phyloP scores from a whole-genome alignment of 2,797 vertebrate genomes.

The Todus mexicanus region DNA sequence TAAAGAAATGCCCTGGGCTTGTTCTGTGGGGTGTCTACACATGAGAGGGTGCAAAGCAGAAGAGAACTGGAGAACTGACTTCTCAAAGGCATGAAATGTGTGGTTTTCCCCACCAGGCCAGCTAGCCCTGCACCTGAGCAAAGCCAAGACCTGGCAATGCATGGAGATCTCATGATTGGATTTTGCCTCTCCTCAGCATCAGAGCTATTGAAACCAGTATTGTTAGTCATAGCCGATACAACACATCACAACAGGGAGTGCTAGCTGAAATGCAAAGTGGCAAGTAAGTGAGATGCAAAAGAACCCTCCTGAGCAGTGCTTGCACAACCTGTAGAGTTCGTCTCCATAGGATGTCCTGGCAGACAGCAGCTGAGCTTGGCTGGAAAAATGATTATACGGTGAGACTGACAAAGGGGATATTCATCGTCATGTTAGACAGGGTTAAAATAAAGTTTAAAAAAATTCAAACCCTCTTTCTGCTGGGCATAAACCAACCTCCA shows the following conservation, averaged over 20 bases:
- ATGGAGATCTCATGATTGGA: background rate
- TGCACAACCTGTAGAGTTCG: background rate
- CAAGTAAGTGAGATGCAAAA: background rate
- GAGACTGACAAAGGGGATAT: background rate
- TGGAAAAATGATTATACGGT: background rate
- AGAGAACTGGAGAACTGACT: background rate
- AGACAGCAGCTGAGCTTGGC: fast-evolving
- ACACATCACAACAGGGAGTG: background rate
- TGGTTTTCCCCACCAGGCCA: background rate
- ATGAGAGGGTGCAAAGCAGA: fast-evolving
- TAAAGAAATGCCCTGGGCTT: background rate
- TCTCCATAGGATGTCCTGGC: background rate
- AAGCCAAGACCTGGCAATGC: background rate
- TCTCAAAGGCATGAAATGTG: background rate
- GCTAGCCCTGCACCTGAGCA: background rate
- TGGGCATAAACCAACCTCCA: background rate
- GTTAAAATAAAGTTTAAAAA: background rate
- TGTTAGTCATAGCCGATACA: background rate
- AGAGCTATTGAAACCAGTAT: background rate
- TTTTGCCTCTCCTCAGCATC: background rate
- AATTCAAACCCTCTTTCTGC: background rate
- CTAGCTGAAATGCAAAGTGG: background rate
- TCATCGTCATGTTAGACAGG: background rate
- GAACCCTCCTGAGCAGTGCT: background rate
- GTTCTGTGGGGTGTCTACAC: background rate